Evolutionary conservation across 1,140 invertebrate species (phyloP).

Genomic region (Octopus bimaculoides): DNA sequence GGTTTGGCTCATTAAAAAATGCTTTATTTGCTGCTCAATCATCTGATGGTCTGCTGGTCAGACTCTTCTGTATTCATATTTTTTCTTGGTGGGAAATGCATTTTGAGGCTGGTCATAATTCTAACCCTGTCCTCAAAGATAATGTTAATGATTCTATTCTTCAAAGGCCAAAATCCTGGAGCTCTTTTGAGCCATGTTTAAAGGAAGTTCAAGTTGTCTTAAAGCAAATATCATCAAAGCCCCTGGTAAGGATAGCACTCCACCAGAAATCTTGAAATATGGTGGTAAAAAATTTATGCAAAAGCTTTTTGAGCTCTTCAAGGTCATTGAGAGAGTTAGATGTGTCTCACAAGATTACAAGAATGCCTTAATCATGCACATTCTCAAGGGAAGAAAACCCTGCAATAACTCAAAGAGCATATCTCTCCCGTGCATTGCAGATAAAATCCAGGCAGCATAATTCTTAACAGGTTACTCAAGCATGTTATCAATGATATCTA

Average conservation of each 20-base stretch:
- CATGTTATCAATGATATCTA: neutral
- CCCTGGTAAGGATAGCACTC: neutral
- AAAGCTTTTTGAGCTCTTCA: neutral
- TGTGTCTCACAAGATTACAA: no score
- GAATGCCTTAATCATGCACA: neutral
- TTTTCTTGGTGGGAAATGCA: no score
- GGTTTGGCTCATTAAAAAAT: neutral
- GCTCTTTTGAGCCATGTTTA: neutral
- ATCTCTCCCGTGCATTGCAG: neutral
- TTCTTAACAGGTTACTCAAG: neutral
- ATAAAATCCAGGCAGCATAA: neutral
- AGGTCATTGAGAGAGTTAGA: neutral
- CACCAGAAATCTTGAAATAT: slow-evolving; percentile 53
- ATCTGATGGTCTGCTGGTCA: neutral
- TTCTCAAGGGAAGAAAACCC: neutral
- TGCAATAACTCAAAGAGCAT: neutral
- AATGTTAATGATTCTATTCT: neutral
- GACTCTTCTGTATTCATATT: no score
- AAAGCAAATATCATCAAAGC: neutral
- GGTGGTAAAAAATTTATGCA: slow-evolving; percentile 31
- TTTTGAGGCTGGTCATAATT: no score
- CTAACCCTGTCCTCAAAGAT: no score
- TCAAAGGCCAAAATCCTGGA: neutral
- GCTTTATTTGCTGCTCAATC: neutral
- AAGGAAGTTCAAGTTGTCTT: neutral